A percentile compares a stretch with the other conserved stretches of the same genome.
phyloP scores from a whole-genome alignment of 2,888 invertebrate genomes.

The Andrena chrysosceles region DNA sequence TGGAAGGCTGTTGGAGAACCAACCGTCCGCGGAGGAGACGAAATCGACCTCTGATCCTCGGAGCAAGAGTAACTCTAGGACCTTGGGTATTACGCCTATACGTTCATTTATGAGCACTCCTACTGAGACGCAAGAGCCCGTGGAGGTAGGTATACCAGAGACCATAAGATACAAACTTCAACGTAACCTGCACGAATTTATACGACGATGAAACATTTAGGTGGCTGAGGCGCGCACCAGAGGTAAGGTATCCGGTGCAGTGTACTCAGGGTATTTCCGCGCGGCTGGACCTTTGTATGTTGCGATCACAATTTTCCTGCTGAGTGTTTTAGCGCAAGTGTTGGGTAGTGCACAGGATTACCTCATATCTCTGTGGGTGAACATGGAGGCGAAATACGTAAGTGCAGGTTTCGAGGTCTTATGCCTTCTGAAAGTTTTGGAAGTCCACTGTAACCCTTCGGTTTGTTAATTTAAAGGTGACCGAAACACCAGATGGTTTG shows the following conservation, averaged over 20 bases:
- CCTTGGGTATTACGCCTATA: conserved; percentile 79
- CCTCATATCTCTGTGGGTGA: conserved; percentile 91
- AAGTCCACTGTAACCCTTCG: neutral
- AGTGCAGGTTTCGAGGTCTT: neutral
- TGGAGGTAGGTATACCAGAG: conserved; percentile 70
- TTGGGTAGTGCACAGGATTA: conserved; percentile 91
- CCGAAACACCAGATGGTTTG: neutral
- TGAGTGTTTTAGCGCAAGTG: conserved; percentile 89
- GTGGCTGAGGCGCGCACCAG: conserved; percentile 81
- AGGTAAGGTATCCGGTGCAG: conserved; percentile 88
- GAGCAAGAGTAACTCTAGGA: conserved; percentile 79
- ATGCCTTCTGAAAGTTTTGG: neutral
- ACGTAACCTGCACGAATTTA: neutral
- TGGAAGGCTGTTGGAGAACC: conserved; percentile 88
- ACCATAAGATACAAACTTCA: too few species aligned
- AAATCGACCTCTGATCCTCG: conserved; percentile 69
- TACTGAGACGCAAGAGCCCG: conserved; percentile 72
- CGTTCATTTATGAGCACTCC: conserved; percentile 79
- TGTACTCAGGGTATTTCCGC: conserved; percentile 90
- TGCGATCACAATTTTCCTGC: conserved; percentile 87
- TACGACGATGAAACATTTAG: conserved; percentile 40
- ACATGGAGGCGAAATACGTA: conserved; percentile 78
- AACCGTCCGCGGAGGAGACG: conserved; percentile 81
- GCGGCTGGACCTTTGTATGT: conserved; percentile 90
- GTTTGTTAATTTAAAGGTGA: conserved; percentile 40